Evolutionary conservation across 2,888 invertebrate genomes (phyloP).

Genomic region (Himalopsyche anomala): DNA sequence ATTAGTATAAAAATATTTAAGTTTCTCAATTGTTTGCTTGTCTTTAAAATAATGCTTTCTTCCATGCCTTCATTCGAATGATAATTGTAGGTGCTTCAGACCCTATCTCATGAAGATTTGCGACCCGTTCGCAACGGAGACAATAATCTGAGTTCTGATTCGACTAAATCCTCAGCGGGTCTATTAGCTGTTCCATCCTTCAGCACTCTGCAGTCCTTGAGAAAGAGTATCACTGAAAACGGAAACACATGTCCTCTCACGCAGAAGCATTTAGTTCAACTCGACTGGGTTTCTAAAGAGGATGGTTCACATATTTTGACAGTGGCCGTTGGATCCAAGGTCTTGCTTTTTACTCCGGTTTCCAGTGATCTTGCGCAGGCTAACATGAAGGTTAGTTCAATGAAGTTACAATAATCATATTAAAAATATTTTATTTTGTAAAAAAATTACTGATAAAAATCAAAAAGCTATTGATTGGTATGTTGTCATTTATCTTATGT

Average conservation of each 20-base stretch:
- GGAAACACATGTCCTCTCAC: conserved; percentile 94
- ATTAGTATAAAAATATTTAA: neutral
- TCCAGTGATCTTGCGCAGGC: conserved; percentile 96
- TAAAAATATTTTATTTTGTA: no score
- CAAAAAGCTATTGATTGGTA: no score
- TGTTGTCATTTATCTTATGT: no score
- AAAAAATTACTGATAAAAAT: no score
- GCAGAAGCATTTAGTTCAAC: conserved; percentile 94
- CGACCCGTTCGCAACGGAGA: conserved; percentile 77
- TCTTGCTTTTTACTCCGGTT: conserved; percentile 94
- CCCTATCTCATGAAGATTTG: conserved; percentile 87
- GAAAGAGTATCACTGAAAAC: conserved; percentile 93
- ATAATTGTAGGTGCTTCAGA: conserved; percentile 80
- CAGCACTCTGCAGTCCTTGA: conserved; percentile 90
- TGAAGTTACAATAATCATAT: no score
- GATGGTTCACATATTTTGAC: conserved; percentile 99
- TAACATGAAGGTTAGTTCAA: conserved; percentile 82
- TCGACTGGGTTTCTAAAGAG: conserved; percentile 99
- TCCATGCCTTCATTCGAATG: neutral
- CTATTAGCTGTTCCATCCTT: conserved; percentile 93
- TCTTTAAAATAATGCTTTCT: neutral
- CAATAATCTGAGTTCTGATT: conserved; percentile 77
- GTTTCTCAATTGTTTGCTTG: neutral
- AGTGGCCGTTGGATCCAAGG: conserved; percentile 95
- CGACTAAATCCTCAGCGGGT: conserved; percentile 74